Evolutionary conservation across 2,797 vertebrate species (phyloP), one percentile per base, ranked within the genome.

Genomic region (Sebastes oblongus): DNA sequence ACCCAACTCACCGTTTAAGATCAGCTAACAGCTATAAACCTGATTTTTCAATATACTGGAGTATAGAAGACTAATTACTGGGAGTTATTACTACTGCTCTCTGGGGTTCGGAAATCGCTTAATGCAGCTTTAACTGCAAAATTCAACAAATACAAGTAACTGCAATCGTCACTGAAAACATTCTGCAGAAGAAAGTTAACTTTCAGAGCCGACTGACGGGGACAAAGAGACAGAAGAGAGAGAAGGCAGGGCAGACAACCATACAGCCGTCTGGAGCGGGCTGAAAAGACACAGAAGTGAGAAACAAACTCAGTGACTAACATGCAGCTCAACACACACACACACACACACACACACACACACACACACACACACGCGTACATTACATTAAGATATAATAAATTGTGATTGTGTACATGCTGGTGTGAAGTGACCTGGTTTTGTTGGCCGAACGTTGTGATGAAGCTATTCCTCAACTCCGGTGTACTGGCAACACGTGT

Each of bases 121-220:
- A 84, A 86, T 88, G 84, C 14, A 72, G 80, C 78, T 89, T 88
- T 80, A 88, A 81, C 25, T 32, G 9, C 7, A 50, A 70, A 56
- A 56, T 73, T 8, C 54, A 36, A 76, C 18, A 29, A 66, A 67
- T 9, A 30, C 6, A 72, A 30, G 7, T 50, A 54, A 74, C 7
- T 50, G 18, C 14, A 46, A 34, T 30, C 5, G 4, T 72, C 22
- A 59, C 29, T 42, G 52, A 61, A 60, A 54, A 72, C 11, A 58
- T 60, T 76, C 16, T 80, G 54, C 67, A 62, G 55, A 55, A 36
- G 11, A 42, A 74, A 75, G 46, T 72, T 3, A 64, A 67, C 8
- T 66, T 80, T 65, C 13, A 80, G 72, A 79, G 62, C 39, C 1
- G 14, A 71, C 8, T 36, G 36, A 80, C 39, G 77, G 11, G 70